Percentiles rank a stretch among this genome's conserved stretches.
phyloP scores from a whole-genome alignment of 92 coral and sea anemone species.

The Metridium senile region DNA sequence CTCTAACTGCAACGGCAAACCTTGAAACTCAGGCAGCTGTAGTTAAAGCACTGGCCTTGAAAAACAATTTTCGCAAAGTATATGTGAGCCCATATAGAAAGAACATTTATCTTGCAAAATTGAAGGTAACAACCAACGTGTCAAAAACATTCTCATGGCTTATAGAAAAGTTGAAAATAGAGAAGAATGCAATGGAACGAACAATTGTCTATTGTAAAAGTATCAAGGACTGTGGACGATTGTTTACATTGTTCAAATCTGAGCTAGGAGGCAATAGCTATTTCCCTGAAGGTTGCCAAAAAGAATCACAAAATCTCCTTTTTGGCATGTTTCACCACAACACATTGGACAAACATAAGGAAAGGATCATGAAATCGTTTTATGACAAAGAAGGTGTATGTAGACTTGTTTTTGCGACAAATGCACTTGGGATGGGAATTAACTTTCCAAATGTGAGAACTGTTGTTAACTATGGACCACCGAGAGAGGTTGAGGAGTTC shows the following conservation, averaged over 20 bases:
- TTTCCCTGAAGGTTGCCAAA: conserved; percentile 13
- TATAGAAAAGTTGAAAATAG: conserved; percentile 37
- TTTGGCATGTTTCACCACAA: conserved; percentile 50
- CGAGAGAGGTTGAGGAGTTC: conserved; percentile 49
- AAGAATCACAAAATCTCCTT: conserved; percentile 28
- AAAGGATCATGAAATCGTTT: conserved; percentile 20
- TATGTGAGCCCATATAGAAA: conserved; percentile 49
- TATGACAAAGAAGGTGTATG: conserved; percentile 38
- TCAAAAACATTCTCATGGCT: conserved; percentile 40
- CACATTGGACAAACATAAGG: conserved; percentile 29
- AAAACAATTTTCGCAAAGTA: conserved; percentile 10
- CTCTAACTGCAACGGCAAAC: conserved; percentile 51
- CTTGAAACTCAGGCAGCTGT: conserved; percentile 13
- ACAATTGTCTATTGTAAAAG: conserved; percentile 39
- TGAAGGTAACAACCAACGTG: conserved; percentile 17
- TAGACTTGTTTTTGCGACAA: conserved; percentile 58
- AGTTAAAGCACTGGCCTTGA: conserved; percentile 15
- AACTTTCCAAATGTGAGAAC: conserved; percentile 54
- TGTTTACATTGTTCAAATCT: conserved; percentile 25
- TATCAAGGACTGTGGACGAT: conserved; percentile 38
- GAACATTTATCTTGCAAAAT: conserved; percentile 31
- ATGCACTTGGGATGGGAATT: conserved; percentile 71
- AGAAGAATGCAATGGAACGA: conserved; percentile 18
- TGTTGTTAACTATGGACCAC: conserved; percentile 64
- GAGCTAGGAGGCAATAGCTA: conserved; percentile 35